Evolutionary conservation across 2,888 invertebrate genomes (phyloP), one percentile per base, ranked within the genome.

Genomic region (Escarpia spicata): DNA sequence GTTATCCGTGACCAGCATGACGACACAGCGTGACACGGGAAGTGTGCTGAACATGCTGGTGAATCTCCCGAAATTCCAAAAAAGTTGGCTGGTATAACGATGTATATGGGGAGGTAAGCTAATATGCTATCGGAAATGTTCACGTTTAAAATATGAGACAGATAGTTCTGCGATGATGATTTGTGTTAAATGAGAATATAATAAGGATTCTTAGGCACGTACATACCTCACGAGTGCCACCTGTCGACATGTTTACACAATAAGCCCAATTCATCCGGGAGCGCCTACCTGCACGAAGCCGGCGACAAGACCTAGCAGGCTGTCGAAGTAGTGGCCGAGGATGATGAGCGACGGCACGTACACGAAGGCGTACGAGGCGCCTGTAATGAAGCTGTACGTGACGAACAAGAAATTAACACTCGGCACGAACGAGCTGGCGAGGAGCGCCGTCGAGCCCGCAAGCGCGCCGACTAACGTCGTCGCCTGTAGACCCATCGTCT

Each of bases 281-380:
- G 6, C 75, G n/a, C 75, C 75, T 75, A 75, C 75, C 26, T 75
- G 75, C 26, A 75, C 75, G 75, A 75, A 75, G 1, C 75, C 75
- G 6, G 75, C 75, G 75, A 75, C 75, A 1, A 75, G 75, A 19
- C 75, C 75, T 26, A 75, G 75, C 75, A 75, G 15, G n/a, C 75
- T 26, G 75, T 75, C 75, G 26, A 75, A 75, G 26, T 75, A 75
- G 75, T 75, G 75, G 6, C 75, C 75, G 75, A 75, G 75, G n/a
- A 75, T 75, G 75, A 75, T 26, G 75, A 75, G 75, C 26, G 75
- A 75, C 75, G 75, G 75, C 75, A 75, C n/a, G 75, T 75, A 75
- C 26, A 75, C 6, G 75, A 75, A 75, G 19, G 75, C 75, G 75
- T 75, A 75, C 75, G 75, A 15, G 75, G 26, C 75, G 26, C 75